These are phyloP conservation scores for Folsomia manolachei DNA, from an alignment of 2,888 invertebrate genomes.

Conservation along the genomic window DNA sequence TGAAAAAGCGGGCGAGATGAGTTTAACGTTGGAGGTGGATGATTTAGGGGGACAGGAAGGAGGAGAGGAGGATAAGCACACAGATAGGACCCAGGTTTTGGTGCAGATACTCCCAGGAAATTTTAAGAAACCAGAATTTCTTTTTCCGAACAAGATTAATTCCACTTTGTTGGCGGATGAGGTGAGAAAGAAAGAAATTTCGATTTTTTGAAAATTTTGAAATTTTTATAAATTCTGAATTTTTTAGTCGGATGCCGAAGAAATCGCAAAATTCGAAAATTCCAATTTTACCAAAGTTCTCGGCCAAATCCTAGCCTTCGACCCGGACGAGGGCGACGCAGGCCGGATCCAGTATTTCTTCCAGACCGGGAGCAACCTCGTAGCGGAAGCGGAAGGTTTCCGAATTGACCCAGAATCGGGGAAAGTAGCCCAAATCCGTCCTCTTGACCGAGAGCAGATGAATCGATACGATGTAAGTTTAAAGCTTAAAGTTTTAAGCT, in stretches of 20 bases:
- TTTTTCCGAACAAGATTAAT: slow-evolving; percentile 48
- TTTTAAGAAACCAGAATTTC: slow-evolving; percentile 46
- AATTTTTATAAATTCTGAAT: neutral
- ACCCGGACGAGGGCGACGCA: slow-evolving; percentile 48
- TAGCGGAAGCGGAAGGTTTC: slow-evolving; percentile 46
- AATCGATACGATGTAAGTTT: slow-evolving; percentile 64
- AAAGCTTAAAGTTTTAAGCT: no score
- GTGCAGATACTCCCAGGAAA: slow-evolving; percentile 45
- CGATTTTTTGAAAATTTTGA: neutral
- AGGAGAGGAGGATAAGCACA: slow-evolving; percentile 61
- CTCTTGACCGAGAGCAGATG: slow-evolving; percentile 54
- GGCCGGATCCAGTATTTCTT: slow-evolving; percentile 45
- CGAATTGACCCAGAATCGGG: slow-evolving; percentile 44
- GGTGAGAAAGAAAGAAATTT: slow-evolving; percentile 22
- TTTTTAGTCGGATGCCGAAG: slow-evolving; percentile 31
- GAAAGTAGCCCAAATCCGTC: slow-evolving; percentile 42
- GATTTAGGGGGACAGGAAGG: slow-evolving; percentile 66
- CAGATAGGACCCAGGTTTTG: slow-evolving; percentile 41
- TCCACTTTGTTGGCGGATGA: slow-evolving; percentile 43
- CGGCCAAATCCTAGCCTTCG: slow-evolving; percentile 44
- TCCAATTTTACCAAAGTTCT: slow-evolving; percentile 39
- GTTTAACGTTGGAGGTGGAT: slow-evolving; percentile 69
- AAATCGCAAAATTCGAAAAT: slow-evolving; percentile 28
- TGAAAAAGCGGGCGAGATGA: slow-evolving; percentile 63
- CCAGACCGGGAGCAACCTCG: slow-evolving; percentile 44